Base-by-base conservation (phyloP, 2,113 vertebrate species). In the Syngnathus typhle region DNA sequence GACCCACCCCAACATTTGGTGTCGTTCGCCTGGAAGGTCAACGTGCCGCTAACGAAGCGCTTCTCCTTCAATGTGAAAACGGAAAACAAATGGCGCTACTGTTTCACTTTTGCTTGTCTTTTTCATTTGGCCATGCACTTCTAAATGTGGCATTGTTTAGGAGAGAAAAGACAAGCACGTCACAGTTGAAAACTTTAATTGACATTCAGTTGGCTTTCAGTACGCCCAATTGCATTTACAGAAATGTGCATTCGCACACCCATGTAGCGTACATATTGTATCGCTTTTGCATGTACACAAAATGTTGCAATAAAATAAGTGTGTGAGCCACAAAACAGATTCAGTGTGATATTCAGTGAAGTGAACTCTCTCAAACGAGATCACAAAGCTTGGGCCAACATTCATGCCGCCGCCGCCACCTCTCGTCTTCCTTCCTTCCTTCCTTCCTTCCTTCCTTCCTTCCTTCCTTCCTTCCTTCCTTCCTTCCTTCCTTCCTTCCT, bases 141-240 rank as follows among this genome's bases (percentile, higher is more conserved):
- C 3, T 16, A 47, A 47, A 27, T 66, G 18, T 54, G 32, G 4
- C 54, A 19, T 62, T 55, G 0, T 12, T 1, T 23, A 13, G n/a
- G 10, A 82, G 43, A 68, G n/a, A 71, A 10, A 0, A 66, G 27
- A 27, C 58, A 9, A 13, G 23, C 69, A 46, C n/a, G 60, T 77
- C 73, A 75, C 82, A 73, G 77, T 82, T 84, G 63, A 89, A 85
- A 86, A 83, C 73, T 87, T 80, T 88, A 87, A 77, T 89, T 89
- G 68, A 83, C 79, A 79, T 89, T 85, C 87, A 85, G 84, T 82
- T 75, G 74, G 72, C 73, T 83, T 67, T 77, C 52, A 68, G 75
- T 69, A 75, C 72, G 67, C 68, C 60, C 66, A 21, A 37, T 67
- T 68, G 69, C 88, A 88, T 90, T 76, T 89, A 91, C 88, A 90